Conservation (phyloP, 2,113 vertebrate species). For the Carollia perspicillata region DNA sequence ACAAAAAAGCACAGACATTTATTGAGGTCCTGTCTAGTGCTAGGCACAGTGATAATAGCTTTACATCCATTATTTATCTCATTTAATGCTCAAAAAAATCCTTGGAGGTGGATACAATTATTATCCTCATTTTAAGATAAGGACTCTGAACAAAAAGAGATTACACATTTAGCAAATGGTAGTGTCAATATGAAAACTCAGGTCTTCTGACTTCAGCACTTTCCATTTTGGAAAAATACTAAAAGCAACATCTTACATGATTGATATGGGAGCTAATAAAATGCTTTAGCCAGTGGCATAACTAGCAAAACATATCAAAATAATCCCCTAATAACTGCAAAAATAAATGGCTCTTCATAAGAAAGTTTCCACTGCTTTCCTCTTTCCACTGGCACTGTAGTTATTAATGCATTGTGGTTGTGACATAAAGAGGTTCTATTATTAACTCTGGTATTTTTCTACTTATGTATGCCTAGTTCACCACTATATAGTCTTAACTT, state of each 20-base stretch:
- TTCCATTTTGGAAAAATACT: background rate
- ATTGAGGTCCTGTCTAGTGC: slow-evolving; percentile 11
- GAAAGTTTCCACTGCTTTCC: background rate
- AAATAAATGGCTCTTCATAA: background rate
- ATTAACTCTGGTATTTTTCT: background rate
- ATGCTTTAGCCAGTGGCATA: background rate
- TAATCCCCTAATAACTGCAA: background rate
- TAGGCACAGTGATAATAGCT: slow-evolving; percentile 18
- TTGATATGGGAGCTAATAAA: background rate
- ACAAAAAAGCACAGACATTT: slow-evolving; percentile 3
- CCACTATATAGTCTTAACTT: background rate
- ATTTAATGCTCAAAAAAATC: slow-evolving; percentile 38
- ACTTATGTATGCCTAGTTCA: background rate
- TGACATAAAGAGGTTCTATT: background rate
- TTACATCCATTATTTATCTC: slow-evolving; percentile 55
- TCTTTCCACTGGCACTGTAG: background rate
- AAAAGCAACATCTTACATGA: background rate
- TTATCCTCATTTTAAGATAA: slow-evolving; percentile 3
- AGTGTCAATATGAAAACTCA: background rate
- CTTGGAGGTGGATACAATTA: background rate
- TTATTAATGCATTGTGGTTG: background rate
- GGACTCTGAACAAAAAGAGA: slow-evolving; percentile 16
- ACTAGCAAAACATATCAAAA: background rate
- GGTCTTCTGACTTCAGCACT: background rate
- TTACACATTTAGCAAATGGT: slow-evolving; percentile 1